Evolutionary conservation across 2,797 vertebrate genomes (phyloP).

Genomic region (Phrynocephalus forsythii): DNA sequence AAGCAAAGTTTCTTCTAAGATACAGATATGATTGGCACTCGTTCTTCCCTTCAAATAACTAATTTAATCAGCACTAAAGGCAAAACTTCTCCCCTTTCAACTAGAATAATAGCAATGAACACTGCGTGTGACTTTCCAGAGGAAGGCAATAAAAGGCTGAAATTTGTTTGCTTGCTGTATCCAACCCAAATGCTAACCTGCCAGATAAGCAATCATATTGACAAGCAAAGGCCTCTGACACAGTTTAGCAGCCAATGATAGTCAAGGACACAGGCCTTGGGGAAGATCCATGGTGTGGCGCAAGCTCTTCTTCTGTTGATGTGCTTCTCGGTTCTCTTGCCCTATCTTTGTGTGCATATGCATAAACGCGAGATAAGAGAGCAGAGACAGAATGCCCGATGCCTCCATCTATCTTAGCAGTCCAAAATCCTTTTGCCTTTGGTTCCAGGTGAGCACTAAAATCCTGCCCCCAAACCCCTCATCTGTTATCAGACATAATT

Average conservation of each 20-base stretch:
- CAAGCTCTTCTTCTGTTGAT: background rate
- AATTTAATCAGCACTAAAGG: background rate
- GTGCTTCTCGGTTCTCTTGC: background rate
- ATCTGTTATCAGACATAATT: slow-evolving; percentile 16
- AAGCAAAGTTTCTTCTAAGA: background rate
- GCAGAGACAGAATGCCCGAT: background rate
- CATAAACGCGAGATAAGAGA: background rate
- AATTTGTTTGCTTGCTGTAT: slow-evolving; percentile 12
- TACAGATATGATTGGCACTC: background rate
- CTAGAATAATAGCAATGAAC: background rate
- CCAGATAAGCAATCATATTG: slow-evolving; percentile 26
- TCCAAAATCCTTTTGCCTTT: background rate
- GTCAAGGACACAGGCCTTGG: slow-evolving; percentile 7
- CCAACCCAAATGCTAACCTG: background rate
- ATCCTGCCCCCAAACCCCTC: background rate
- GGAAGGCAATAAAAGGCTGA: slow-evolving; percentile 13
- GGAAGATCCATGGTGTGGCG: background rate
- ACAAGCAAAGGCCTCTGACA: slow-evolving; percentile 19
- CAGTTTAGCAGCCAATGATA: slow-evolving; percentile 7
- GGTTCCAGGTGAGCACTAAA: background rate
- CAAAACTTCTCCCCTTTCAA: background rate
- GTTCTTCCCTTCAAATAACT: background rate
- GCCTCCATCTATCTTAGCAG: background rate
- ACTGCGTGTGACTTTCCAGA: background rate
- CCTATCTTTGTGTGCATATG: background rate